Evolutionary conservation across 1,140 invertebrate genomes (phyloP), one percentile per base, ranked within the genome.

Genomic region (Saxidomus purpurata): DNA sequence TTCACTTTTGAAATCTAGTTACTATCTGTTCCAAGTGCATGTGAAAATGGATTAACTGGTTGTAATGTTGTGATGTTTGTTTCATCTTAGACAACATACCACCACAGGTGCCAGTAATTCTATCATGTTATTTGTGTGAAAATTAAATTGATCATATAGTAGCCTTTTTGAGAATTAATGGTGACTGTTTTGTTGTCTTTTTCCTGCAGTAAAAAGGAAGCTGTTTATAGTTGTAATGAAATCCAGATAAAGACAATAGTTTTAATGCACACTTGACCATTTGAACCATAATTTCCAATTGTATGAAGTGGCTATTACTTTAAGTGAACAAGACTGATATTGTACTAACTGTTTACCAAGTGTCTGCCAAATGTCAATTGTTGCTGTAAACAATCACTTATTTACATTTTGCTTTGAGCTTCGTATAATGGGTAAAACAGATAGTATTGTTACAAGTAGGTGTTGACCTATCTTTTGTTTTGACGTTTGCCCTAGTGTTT

Each of bases 341-440:
- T 19, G 8, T 25, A 67, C 61, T 31, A 31, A 11, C 49, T 47
- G 49, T 77, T 77, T 40, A 52, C 28, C n/a, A 31, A 52, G 74
- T 28, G 34, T 13, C 25, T 47, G 40, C 74, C 74, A 77, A 19
- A 77, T 49, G 74, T 47, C 40, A 77, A 77, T 77, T 43, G 38
- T 28, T 77, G 8, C 2, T 77, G 40, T 77, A 77, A 77, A 77
- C 74, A 77, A 25, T 77, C 3, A 49, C 74, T 40, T 40, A 25
- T 40, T 40, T 74, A 74, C 19, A 74, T 74, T n/a, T n/a, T 40
- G 69, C 69, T 74, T 4, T 34, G 36, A 40, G 9, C 8, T 9
- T 47, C 36, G 34, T 47, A n/a, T 40, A 40, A 74, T 74, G 69
- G 69, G 15, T 74, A 34, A 34, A 69, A 36, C 67, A 69, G 67